Conservation (phyloP, 2,113 vertebrate species). For the Amphilophus citrinellus region DNA sequence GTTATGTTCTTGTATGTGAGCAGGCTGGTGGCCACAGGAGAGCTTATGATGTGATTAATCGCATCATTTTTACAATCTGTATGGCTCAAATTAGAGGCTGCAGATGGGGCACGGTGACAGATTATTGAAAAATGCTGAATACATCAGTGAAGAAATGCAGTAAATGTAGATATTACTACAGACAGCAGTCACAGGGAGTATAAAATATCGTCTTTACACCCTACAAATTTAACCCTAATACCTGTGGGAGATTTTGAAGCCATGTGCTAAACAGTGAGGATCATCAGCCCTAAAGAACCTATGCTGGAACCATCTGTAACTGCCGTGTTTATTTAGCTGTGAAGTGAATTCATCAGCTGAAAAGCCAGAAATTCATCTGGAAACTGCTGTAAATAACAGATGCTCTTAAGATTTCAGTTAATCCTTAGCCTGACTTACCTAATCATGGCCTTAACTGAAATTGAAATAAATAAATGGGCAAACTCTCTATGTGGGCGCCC, state of each 20-base stretch:
- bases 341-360: rapidly evolving
- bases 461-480: background rate
- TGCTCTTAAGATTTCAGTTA: background rate
- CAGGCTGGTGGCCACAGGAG: background rate
- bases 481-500: background rate
- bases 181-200: background rate
- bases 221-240: background rate
- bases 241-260: background rate
- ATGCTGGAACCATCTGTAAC: background rate
- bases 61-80: background rate
- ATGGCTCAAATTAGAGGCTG: background rate
- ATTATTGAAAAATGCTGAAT: background rate
- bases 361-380: background rate
- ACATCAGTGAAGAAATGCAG: background rate
- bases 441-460: background rate
- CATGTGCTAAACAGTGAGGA: background rate
- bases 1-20: background rate
- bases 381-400: background rate
- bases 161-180: background rate
- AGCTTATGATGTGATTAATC: background rate
- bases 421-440: background rate
- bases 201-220: background rate
- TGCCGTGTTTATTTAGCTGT: background rate
- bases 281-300: background rate
- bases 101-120: background rate